phyloP scores from a whole-genome alignment of 2,888 invertebrate species.

The Augiades crinisus region DNA sequence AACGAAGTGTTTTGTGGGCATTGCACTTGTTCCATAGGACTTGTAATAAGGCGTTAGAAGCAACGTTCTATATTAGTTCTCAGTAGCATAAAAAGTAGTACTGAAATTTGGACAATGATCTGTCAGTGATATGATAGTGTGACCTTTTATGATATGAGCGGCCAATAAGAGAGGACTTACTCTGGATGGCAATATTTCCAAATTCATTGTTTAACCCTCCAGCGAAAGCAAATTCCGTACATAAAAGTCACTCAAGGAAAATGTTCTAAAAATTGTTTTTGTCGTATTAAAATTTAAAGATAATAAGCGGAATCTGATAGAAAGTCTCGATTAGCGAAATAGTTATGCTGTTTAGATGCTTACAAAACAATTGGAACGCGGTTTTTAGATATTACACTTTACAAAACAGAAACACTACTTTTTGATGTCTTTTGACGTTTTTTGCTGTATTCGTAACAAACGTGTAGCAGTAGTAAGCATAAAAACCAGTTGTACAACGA shows the following conservation, averaged over 20 bases:
- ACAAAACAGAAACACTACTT: not conserved
- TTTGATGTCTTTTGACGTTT: not conserved
- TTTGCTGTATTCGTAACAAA: not conserved
- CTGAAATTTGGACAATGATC: no score
- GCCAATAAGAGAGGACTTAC: no score
- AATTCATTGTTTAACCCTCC: no score
- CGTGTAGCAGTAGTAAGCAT: constrained; percentile 7
- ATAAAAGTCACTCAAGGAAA: constrained; percentile 1
- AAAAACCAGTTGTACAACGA: constrained; percentile 5
- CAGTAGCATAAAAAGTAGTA: no score
- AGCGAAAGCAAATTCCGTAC: not conserved
- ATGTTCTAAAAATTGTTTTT: constrained; percentile 3
- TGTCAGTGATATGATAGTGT: no score
- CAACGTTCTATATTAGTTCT: no score
- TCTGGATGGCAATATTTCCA: no score
- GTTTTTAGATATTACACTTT: constrained; percentile 2
- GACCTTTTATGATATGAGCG: no score
- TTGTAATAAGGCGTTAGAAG: no score
- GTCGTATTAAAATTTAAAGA: not conserved
- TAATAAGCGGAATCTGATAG: not conserved
- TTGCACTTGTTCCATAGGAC: no score
- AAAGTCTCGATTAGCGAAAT: constrained; percentile 7
- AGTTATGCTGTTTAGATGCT: not conserved
- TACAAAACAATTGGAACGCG: constrained; percentile 6
- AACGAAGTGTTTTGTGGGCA: no score